Evolutionary conservation across 2,888 invertebrate genomes (phyloP), one percentile per base, ranked within the genome.

Genomic region (Lasioglossum malachurum): DNA sequence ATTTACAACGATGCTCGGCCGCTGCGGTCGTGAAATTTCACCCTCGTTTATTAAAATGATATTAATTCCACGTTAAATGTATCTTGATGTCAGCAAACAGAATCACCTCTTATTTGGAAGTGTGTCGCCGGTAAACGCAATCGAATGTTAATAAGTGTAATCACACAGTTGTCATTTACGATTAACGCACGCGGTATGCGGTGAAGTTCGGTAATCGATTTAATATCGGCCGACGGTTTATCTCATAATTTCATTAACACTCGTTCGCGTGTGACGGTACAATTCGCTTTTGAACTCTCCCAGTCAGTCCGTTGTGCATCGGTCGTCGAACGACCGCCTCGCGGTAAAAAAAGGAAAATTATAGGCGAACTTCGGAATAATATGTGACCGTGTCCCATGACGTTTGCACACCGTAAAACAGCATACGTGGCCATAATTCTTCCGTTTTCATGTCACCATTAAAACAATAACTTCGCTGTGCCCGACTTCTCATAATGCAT

Each of bases 381-480:
- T n/a, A 38, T n/a, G 23, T 35, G 14, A 27, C 38, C 2, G 8
- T 16, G 75, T 60, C 64, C 75, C 76, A 23, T 71, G 85, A 16
- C 12, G 38, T 73, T 76, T 74, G 23, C 46, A 23, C 0, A 31
- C 14, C 67, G 4, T 53, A 38, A 64, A 79, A 53, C 81, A 64
- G 46, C 75, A 69, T 67, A 23, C 27, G 78, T 72, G 83, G 60
- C 74, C 82, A 76, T 90, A 83, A 84, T 88, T 88, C 90, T 89
- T 87, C 88, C 82, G 84, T 93, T 94, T 93, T 93, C 92, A 92
- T 86, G 91, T 91, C 90, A 89, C 92, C 92, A 93, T 94, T 94
- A 94, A 94, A 94, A 93, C 91, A 92, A 91, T 91, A 92, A 92
- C 91, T 92, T 89, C 78, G 91, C 87, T 82, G 82, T 82, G 91